These are phyloP conservation scores for Atherinosoma microstoma DNA, from an alignment of 2,797 vertebrate genomes.

Conservation along the genomic window DNA sequence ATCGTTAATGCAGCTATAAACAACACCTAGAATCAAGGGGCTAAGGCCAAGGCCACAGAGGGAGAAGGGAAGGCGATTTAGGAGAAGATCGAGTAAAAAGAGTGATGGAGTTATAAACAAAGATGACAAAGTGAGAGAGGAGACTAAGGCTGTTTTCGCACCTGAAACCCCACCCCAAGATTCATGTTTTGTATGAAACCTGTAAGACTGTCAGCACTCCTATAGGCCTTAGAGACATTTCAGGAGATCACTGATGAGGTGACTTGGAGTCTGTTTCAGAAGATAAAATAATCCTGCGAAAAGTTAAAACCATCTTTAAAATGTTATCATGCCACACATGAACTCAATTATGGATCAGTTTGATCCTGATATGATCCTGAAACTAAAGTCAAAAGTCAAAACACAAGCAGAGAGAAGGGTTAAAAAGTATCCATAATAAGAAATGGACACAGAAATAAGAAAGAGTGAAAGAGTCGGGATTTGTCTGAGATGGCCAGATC, in stretches of 20 bases:
- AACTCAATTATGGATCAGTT: neutral
- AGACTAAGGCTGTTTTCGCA: neutral
- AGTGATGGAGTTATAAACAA: conserved; percentile 4
- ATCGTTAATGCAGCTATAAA: conserved; percentile 45
- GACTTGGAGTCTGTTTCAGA: too few species aligned
- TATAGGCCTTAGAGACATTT: too few species aligned
- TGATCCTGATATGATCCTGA: too few species aligned
- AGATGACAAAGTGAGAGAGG: neutral
- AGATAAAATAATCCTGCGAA: too few species aligned
- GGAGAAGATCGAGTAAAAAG: neutral
- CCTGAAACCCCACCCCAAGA: neutral
- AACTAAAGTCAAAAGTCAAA: too few species aligned
- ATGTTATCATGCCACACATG: neutral
- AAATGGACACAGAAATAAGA: too few species aligned
- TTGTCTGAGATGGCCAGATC: conserved; percentile 57
- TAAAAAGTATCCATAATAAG: too few species aligned
- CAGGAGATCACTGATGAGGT: too few species aligned
- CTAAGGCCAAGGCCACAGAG: conserved; percentile 25
- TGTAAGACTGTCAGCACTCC: neutral
- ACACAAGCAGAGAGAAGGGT: too few species aligned
- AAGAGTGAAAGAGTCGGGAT: too few species aligned
- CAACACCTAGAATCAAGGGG: conserved; percentile 23
- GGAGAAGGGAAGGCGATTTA: neutral
- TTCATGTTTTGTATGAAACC: neutral
- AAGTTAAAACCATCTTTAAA: neutral